A percentile compares a stretch with the other conserved stretches of the same genome.
phyloP scores from a whole-genome alignment of 2,797 vertebrate genomes.

The Myotis vivesi region DNA sequence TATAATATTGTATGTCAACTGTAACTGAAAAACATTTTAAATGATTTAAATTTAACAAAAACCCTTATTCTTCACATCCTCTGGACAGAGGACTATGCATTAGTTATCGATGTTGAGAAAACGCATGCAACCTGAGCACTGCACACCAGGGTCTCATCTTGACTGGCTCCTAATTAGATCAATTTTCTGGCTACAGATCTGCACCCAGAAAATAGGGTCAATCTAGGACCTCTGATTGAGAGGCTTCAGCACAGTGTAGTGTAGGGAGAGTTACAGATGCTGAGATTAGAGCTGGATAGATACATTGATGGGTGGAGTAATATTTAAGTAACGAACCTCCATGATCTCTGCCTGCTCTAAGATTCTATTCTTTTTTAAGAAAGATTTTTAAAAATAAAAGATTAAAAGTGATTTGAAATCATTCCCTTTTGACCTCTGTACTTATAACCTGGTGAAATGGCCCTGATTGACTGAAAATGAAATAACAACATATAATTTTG shows the following conservation, averaged over 20 bases:
- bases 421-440: background rate
- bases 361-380: background rate
- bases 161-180: background rate
- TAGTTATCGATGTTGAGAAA: background rate
- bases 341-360: background rate
- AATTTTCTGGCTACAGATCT: background rate
- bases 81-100: background rate
- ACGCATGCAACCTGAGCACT: no score
- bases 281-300: background rate
- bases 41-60: background rate
- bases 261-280: background rate
- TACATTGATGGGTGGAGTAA: background rate
- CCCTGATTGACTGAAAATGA: background rate
- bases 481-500: background rate
- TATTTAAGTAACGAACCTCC: background rate
- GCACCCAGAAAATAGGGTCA: background rate
- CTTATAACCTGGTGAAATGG: background rate
- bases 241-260: background rate
- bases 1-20: background rate
- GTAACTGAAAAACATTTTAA: background rate
- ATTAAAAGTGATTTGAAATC: constrained; percentile 41
- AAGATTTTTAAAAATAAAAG: constrained; percentile 5
- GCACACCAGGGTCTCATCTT: background rate
- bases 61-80: background rate
- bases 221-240: background rate